Evolutionary conservation across 2,888 invertebrate species (phyloP), one percentile per base, ranked within the genome.

Genomic region (Tiliacea citrago): DNA sequence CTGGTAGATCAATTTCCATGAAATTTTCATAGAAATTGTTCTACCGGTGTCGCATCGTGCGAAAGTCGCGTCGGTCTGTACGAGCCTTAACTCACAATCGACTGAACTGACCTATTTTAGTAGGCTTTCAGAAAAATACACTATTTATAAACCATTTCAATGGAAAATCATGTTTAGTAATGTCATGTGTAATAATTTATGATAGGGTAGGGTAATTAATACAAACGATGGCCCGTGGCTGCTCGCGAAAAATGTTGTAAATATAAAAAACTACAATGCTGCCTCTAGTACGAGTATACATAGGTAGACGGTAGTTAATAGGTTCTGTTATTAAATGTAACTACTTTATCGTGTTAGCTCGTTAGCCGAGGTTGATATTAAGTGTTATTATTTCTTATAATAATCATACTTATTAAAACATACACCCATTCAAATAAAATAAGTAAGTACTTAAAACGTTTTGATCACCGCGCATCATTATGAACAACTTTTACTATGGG

Each of bases 181-280:
- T 84, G 63, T 75, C 57, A 81, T 84, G 82, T n/a, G n/a, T n/a
- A 66, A 68, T 81, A 53, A 75, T 81, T 71, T 75, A 75, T 68
- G 60, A 67, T 81, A 75, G n/a, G n/a, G n/a, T n/a, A n/a, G n/a
- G n/a, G n/a, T n/a, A 68, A 81, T 16, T 70, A 66, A 71, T 81
- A 63, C 35, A 51, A 60, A 60, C 35, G 65, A 71, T 57, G 63
- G 29, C 53, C 57, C 35, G 45, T 53, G 80, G 84, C 67, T 69
- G 47, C 18, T 68, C 18, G 74, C 51, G 39, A 73, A 73, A 68
- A 84, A 57, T 51, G 8, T 66, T 68, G 49, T 66, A 69, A 24
- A 55, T 60, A 24, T 35, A 9, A n/a, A 57, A 39, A 0, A 55
- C 3, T 13, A 57, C 42, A 55, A 67, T 60, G 58, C 67, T 61